Evolutionary conservation across 2,113 vertebrate species (phyloP), one percentile per base, ranked within the genome.

Genomic region (Caloenas nicobarica): DNA sequence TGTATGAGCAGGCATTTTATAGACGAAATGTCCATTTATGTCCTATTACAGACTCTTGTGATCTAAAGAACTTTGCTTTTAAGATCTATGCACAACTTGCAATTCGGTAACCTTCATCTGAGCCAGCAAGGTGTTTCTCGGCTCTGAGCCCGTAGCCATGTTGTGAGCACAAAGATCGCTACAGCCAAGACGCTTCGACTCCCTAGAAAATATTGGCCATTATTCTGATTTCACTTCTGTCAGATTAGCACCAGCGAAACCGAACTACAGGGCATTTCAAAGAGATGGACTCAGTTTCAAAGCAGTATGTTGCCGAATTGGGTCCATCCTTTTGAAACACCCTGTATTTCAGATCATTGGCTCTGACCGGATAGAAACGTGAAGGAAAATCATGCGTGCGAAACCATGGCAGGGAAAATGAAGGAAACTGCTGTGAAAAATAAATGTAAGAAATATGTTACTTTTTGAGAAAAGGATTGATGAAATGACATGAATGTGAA

Each of bases 1-100:
- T 83, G 69, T 74, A 94, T 76, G 77, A 95, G 80, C 57, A 91
- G 81, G 78, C 83, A 84, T 88, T 95, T 94, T 81, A 94, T 87
- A 87, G 84, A 95, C 79, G 86, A 96, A 96, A 84, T 93, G 83
- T 84, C 88, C 77, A 57, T 95, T 96, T 95, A 95, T 92, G 83
- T 87, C 73, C 53, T 88, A 76, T 96, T 96, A 91, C 44, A 93
- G 88, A 64, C 83, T 93, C 57, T 93, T 83, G 40, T 87, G 77
- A 92, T 85, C 88, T 82, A 84, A 92, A 92, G 86, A 96, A 93
- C 86, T 94, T 88, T 84, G 88, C 92, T 96, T 95, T 95, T 92
- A 96, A 95, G 77, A 94, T 36, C n/a, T 48, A 24, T 0, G 11
- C 69, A 74, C 80, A 89, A 51, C 77, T 87, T 40, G 90, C 83